Conservation (phyloP, 2,797 vertebrate species). For the Acridotheres tristis region DNA sequence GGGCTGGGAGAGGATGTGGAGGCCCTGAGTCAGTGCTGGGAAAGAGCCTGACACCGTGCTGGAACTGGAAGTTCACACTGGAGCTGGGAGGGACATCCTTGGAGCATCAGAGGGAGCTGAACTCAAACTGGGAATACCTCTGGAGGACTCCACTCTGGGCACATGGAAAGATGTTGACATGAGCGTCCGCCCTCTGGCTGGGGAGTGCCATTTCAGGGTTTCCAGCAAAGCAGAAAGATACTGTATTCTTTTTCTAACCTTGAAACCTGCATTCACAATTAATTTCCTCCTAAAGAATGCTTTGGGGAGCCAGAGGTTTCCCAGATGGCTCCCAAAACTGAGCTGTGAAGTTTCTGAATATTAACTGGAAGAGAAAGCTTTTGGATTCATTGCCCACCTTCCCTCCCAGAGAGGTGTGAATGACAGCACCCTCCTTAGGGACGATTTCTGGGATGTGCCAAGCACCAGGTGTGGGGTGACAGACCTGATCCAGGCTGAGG, state of each 20-base stretch:
- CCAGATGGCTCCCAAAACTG: not conserved
- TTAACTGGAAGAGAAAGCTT: not conserved
- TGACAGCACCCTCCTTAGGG: not conserved
- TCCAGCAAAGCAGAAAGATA: not conserved
- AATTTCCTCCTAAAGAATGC: not conserved
- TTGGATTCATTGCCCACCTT: not conserved
- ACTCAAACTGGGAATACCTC: not conserved
- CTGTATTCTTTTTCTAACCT: not conserved
- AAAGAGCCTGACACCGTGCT: not conserved
- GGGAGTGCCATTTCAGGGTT: not conserved
- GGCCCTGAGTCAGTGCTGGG: not conserved
- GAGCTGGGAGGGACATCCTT: not conserved
- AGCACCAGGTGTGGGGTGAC: not conserved
- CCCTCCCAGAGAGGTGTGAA: not conserved
- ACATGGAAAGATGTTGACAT: fast-evolving
- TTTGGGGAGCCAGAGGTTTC: not conserved
- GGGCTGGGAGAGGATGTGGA: not conserved
- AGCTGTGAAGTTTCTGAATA: not conserved
- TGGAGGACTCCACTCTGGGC: not conserved
- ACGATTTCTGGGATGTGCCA: not conserved
- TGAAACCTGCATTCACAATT: not conserved
- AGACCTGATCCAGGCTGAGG: not conserved
- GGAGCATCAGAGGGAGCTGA: not conserved
- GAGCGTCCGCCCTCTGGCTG: not conserved
- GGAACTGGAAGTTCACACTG: not conserved